These are phyloP conservation scores for Lysandra coridon DNA, from an alignment of 2,888 invertebrate species.

Conservation along the genomic window DNA sequence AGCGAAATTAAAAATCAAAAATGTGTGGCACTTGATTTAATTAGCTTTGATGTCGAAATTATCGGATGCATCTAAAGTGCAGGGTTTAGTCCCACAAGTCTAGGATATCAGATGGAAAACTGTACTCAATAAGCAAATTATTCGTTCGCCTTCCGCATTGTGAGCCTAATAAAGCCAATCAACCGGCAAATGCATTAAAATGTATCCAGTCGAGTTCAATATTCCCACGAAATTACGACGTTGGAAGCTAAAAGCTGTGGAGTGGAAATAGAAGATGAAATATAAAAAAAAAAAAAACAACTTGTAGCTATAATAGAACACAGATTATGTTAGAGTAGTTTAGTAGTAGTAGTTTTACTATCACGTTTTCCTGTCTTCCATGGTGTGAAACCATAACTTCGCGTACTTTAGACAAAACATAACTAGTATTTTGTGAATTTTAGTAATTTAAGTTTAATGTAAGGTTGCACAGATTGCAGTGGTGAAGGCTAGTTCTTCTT, in stretches of 20 bases:
- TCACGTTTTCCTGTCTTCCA: too few relatives aligned
- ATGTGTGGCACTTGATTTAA: too few relatives aligned
- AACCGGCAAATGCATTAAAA: constrained; percentile 42
- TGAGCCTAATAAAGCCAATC: constrained; percentile 48
- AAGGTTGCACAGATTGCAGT: too few relatives aligned
- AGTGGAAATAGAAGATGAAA: background rate
- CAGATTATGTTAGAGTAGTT: background rate
- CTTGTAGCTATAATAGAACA: background rate
- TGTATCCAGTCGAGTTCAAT: constrained; percentile 31
- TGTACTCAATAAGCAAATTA: constrained; percentile 49
- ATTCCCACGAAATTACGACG: constrained; percentile 4
- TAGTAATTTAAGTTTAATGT: too few relatives aligned
- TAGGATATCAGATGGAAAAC: constrained; percentile 44
- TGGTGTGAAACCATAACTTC: too few relatives aligned
- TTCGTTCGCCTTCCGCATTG: constrained; percentile 53
- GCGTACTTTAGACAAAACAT: too few relatives aligned
- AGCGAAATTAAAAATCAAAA: too few relatives aligned
- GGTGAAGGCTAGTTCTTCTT: too few relatives aligned
- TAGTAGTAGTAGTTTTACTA: background rate
- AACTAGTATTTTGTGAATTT: too few relatives aligned
- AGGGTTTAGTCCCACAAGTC: background rate
- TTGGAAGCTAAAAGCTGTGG: background rate
- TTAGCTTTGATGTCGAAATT: too few relatives aligned
- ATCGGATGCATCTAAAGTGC: background rate
- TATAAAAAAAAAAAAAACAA: too few relatives aligned